Evolutionary conservation across 2,888 invertebrate genomes (phyloP), one percentile per base, ranked within the genome.

Genomic region (Rhamnusium bicolor): DNA sequence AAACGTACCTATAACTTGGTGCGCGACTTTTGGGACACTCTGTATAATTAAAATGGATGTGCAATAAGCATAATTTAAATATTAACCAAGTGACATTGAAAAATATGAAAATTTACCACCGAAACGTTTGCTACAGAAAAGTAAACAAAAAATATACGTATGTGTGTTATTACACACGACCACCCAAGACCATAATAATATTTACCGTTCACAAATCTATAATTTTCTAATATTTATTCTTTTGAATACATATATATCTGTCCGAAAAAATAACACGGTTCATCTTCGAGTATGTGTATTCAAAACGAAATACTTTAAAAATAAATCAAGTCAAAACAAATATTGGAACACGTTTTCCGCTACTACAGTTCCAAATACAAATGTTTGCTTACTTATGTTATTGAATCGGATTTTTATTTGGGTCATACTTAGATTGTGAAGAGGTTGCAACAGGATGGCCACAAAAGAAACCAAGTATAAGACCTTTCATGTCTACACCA

Each of bases 361-460:
- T 84, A 83, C 84, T 85, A 81, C 83, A 84, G 83, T 81, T 84
- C 81, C 84, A 78, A 86, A 87, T 85, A 84, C 85, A 83, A 84
- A 85, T 86, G 85, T 88, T 88, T 87, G 86, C 85, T 83, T 84
- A 84, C 84, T 86, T 83, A 84, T 83, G 82, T 86, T 86, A 85
- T 86, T 85, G 84, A 84, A 86, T 83, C 84, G 82, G 86, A 87
- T 85, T 87, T 87, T 87, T 86, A 86, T 86, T 84, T 83, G 83
- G 81, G 72, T 68, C 72, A 58, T 69, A 60, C 53, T 80, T 76
- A 84, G 84, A 80, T 70, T 80, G 82, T 80, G 79, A 80, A n/a
- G 63, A 10, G 19, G 27, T 18, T 65, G 29, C 0, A 29, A 32
- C 7, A 32, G 40, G 19, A 7, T 19, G 12, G 54, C 27, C n/a